Evolutionary conservation across 2,113 vertebrate species (phyloP).

Genomic region (Ameiurus melas): DNA sequence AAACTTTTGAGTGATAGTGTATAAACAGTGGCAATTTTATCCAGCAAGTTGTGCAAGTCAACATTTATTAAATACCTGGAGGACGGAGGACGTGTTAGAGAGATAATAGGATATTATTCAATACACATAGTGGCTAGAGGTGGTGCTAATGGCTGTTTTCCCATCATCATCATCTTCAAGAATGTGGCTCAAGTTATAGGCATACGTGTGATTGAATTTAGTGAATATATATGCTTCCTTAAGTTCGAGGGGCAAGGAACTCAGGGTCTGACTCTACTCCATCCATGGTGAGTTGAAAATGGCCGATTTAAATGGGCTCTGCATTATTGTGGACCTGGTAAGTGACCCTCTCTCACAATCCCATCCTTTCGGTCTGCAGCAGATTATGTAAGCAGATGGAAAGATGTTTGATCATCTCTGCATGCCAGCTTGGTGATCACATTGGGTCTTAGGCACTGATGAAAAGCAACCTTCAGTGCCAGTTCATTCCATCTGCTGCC

Average conservation of each 20-base stretch:
- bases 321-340: neutral
- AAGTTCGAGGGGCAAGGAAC: neutral
- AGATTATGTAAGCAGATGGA: neutral
- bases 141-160: neutral
- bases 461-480: neutral
- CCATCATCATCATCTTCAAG: neutral
- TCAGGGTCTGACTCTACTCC: neutral
- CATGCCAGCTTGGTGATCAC: neutral
- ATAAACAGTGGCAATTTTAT: neutral
- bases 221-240: neutral
- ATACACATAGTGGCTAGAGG: neutral
- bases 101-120: neutral
- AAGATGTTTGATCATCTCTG: neutral
- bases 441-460: neutral
- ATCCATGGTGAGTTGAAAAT: neutral
- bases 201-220: neutral
- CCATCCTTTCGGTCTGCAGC: neutral
- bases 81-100: neutral
- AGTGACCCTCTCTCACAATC: neutral
- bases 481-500: conserved; percentile 11
- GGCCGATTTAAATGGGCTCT: neutral
- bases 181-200: neutral
- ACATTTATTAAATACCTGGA: neutral
- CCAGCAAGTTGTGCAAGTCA: neutral
- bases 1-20: too few relatives aligned